These are phyloP conservation scores for Ailurus styani DNA, from an alignment of 2,113 vertebrate genomes.

Conservation along the genomic window DNA sequence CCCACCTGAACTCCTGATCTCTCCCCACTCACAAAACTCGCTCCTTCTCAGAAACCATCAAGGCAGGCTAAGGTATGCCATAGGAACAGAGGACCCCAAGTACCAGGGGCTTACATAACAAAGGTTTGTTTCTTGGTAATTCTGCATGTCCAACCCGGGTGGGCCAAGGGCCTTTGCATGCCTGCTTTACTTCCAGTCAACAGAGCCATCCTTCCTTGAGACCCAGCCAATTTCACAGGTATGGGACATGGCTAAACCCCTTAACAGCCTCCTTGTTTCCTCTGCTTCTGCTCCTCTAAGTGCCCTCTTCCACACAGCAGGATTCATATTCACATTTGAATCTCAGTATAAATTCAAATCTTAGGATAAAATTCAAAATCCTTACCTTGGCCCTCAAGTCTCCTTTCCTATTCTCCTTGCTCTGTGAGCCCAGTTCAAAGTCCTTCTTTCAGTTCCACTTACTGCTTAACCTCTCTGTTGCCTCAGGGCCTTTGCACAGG, in stretches of 20 bases:
- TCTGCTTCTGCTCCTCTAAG: background rate
- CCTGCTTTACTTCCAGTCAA: background rate
- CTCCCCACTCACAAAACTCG: background rate
- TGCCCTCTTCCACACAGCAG: background rate
- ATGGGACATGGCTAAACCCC: background rate
- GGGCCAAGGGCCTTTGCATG: background rate
- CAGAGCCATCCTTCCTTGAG: background rate
- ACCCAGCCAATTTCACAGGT: background rate
- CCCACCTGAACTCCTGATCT: background rate
- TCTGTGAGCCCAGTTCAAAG: background rate
- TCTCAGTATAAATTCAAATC: background rate
- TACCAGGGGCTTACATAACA: background rate
- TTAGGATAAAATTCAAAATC: background rate
- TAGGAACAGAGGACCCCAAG: background rate
- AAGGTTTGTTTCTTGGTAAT: background rate
- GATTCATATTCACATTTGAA: background rate
- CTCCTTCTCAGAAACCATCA: background rate
- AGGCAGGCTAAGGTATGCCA: background rate
- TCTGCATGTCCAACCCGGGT: background rate
- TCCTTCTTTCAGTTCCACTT: background rate
- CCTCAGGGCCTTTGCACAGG: background rate
- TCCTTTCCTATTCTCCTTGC: background rate
- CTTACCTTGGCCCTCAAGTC: background rate
- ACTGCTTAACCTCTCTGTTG: background rate
- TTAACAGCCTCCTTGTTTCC: background rate